A percentile compares a stretch with the other conserved stretches of the same genome.
These are phyloP conservation scores for Scrobipalpa atriplicella DNA, from an alignment of 2,888 invertebrate genomes.

Conservation along the genomic window DNA sequence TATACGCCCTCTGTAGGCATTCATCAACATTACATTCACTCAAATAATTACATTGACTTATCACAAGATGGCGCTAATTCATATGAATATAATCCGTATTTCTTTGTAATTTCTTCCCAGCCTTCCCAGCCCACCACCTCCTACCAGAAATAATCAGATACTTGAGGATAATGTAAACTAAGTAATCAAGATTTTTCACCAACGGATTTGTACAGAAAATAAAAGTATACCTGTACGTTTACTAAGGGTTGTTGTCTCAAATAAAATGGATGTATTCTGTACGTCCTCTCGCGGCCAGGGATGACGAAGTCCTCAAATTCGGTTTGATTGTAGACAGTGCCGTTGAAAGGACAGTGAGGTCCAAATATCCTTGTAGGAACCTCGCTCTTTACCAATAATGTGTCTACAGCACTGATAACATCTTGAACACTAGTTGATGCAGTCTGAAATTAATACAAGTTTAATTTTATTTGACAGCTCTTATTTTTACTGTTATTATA, in stretches of 20 bases:
- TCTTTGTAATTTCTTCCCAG: too few species aligned
- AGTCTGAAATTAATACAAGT: slow-evolving; percentile 49
- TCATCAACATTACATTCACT: neutral
- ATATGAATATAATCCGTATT: too few species aligned
- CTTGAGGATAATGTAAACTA: too few species aligned
- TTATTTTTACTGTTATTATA: too few species aligned
- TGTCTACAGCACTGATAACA: slow-evolving; percentile 58
- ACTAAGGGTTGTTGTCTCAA: slow-evolving; percentile 59
- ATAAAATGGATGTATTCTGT: slow-evolving; percentile 78
- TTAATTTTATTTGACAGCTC: neutral
- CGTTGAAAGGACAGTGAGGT: slow-evolving; percentile 65
- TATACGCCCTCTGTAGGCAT: neutral
- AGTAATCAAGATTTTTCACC: neutral
- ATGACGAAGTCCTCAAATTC: slow-evolving; percentile 84
- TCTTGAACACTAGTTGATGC: slow-evolving; percentile 58
- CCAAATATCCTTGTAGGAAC: slow-evolving; percentile 70
- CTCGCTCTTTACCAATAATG: slow-evolving; percentile 59
- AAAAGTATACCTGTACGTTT: slow-evolving; percentile 52
- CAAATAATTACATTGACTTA: neutral
- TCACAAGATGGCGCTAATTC: slow-evolving; percentile 16
- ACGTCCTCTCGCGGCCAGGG: slow-evolving; percentile 75
- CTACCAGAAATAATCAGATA: too few species aligned
- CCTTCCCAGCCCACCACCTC: too few species aligned
- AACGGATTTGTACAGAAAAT: neutral
- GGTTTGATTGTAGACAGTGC: slow-evolving; percentile 59